These are phyloP conservation scores for Chaetura pelagica DNA, from an alignment of 2,113 vertebrate genomes.

Conservation along the genomic window DNA sequence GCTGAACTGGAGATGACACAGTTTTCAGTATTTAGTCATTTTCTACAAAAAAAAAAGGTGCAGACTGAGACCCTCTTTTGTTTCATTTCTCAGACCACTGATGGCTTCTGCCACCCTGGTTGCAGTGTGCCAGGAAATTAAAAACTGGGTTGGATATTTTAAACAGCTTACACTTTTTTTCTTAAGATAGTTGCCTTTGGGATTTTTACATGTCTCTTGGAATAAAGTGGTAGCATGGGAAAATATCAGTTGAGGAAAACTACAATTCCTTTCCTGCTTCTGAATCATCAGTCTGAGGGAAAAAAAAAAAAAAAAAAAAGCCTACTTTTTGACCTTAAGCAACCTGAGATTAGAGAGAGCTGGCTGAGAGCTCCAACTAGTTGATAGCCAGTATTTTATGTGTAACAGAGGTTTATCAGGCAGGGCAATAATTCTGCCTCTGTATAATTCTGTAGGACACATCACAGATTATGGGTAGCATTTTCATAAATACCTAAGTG, in stretches of 20 bases:
- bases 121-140: background rate
- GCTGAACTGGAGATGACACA: background rate
- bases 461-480: background rate
- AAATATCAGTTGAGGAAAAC: background rate
- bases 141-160: background rate
- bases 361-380: background rate
- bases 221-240: background rate
- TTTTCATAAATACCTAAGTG: background rate
- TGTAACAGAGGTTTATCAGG: background rate
- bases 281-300: background rate
- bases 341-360: background rate
- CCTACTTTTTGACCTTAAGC: background rate
- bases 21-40: conserved; percentile 46
- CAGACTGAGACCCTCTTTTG: background rate
- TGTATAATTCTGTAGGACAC: background rate
- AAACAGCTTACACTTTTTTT: background rate
- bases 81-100: conserved; percentile 23
- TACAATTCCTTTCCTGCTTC: background rate
- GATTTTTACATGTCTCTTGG: background rate
- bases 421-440: background rate
- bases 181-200: background rate
- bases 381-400: background rate
- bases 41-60: background rate
- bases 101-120: background rate
- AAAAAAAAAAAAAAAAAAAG: background rate